These are phyloP conservation scores for Iphiclides podalirius DNA, from an alignment of 2,888 invertebrate genomes.

Conservation along the genomic window DNA sequence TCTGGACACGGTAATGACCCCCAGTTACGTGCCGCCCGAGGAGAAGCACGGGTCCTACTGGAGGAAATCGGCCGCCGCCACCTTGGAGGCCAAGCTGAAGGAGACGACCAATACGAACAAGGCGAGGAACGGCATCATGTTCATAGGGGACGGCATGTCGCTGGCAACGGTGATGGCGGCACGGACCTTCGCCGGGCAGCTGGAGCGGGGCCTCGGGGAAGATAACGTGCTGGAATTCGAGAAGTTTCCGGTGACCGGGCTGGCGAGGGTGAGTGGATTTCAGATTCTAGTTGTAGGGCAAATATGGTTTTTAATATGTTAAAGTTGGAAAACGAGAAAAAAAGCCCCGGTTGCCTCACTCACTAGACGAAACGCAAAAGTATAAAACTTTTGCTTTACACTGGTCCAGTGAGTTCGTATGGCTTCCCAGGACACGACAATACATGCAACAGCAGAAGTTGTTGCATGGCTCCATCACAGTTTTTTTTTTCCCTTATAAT, in stretches of 20 bases:
- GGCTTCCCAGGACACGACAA: no score
- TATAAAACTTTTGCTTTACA: no score
- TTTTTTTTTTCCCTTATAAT: no score
- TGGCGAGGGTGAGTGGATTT: constrained; percentile 82
- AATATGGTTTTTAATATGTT: no score
- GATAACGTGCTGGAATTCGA: constrained; percentile 84
- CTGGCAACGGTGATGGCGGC: constrained; percentile 86
- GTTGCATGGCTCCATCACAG: no score
- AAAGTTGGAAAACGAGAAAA: no score
- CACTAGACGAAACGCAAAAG: no score
- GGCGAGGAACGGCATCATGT: constrained; percentile 86
- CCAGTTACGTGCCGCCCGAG: constrained; percentile 56
- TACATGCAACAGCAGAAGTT: no score
- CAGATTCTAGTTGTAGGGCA: not conserved
- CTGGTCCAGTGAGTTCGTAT: no score
- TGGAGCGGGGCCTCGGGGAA: constrained; percentile 79
- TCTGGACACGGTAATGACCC: constrained; percentile 60
- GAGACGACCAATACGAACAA: constrained; percentile 51
- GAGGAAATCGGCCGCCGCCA: constrained; percentile 52
- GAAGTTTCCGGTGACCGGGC: constrained; percentile 82
- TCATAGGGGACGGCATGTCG: constrained; percentile 91
- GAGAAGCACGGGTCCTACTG: constrained; percentile 66
- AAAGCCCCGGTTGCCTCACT: no score
- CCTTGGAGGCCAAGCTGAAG: constrained; percentile 50
- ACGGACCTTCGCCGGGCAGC: constrained; percentile 84